phyloP scores from a whole-genome alignment of 1,140 invertebrate genomes.

The Lepidurus packardi region DNA sequence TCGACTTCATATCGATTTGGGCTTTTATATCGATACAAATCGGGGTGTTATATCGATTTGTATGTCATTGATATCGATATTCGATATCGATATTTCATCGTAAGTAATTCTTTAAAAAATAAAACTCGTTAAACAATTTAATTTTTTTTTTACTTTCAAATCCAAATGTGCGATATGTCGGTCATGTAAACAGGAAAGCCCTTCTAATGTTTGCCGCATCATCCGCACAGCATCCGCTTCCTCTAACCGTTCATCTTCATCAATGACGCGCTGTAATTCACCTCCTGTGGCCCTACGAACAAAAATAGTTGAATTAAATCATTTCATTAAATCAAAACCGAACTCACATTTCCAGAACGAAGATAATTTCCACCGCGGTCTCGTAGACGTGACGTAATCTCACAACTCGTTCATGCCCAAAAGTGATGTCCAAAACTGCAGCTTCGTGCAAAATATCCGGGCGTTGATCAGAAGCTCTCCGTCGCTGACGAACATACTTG shows the following conservation, averaged over 20 bases:
- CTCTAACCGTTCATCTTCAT: slow-evolving; percentile 75
- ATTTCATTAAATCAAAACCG: not conserved
- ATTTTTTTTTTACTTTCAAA: slow-evolving; percentile 60
- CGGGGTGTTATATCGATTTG: too few species aligned
- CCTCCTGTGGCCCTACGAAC: slow-evolving; percentile 70
- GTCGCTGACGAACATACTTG: slow-evolving; percentile 85
- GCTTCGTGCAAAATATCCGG: slow-evolving; percentile 85
- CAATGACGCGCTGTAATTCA: slow-evolving; percentile 82
- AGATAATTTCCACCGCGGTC: slow-evolving; percentile 70
- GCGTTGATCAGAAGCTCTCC: slow-evolving; percentile 69
- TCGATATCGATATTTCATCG: not conserved
- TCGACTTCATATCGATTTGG: too few species aligned
- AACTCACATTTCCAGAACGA: slow-evolving; percentile 79
- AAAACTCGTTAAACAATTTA: not conserved
- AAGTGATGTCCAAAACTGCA: slow-evolving; percentile 76
- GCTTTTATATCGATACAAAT: too few species aligned
- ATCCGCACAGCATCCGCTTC: slow-evolving; percentile 70
- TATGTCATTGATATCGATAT: too few species aligned
- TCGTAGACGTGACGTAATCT: slow-evolving; percentile 81
- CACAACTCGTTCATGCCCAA: slow-evolving; percentile 70
- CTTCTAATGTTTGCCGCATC: slow-evolving; percentile 80
- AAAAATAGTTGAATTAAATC: not conserved
- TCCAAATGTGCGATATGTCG: slow-evolving; percentile 86
- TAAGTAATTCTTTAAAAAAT: not conserved
- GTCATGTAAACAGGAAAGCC: slow-evolving; percentile 77